Evolutionary conservation across 2,888 invertebrate species (phyloP).

Genomic region (Erebia epiphron): DNA sequence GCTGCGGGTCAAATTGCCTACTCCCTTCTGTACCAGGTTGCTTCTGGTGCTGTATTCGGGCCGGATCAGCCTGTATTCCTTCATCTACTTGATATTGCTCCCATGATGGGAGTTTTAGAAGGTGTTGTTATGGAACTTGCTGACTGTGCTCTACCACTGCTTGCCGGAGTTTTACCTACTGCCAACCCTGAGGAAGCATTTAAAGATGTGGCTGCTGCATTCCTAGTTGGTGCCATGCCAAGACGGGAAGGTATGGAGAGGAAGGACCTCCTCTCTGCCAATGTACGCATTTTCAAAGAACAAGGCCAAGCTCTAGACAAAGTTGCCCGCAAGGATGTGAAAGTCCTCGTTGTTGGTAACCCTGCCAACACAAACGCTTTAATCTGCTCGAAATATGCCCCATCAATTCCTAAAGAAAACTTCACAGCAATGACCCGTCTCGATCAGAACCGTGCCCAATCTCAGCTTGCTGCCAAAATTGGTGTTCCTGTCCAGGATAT

Average conservation of each 20-base stretch:
- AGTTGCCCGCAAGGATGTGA: slow-evolving; percentile 95
- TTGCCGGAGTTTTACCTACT: slow-evolving; percentile 93
- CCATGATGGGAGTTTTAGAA: slow-evolving; percentile 97
- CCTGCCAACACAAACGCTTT: slow-evolving; percentile 99
- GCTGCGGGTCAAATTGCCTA: slow-evolving; percentile 99
- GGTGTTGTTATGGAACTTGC: slow-evolving; percentile 99
- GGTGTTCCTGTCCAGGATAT: slow-evolving; percentile 88
- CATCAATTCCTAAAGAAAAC: slow-evolving; percentile 97
- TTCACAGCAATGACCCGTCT: slow-evolving; percentile 99
- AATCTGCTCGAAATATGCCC: slow-evolving; percentile 97
- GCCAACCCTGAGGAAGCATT: slow-evolving; percentile 96
- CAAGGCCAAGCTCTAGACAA: slow-evolving; percentile 97
- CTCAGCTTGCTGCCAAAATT: slow-evolving; percentile 91
- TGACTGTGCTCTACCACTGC: slow-evolving; percentile 96
- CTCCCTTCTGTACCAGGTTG: slow-evolving; percentile 96
- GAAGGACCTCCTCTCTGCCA: slow-evolving; percentile 97
- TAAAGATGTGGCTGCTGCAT: slow-evolving; percentile 97
- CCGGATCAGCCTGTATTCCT: slow-evolving; percentile 92
- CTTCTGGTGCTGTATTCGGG: slow-evolving; percentile 98
- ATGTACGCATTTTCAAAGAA: slow-evolving; percentile 98
- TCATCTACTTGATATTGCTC: slow-evolving; percentile 96
- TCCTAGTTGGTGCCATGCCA: slow-evolving; percentile 99
- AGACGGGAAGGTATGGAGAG: slow-evolving; percentile 98
- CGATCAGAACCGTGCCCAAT: slow-evolving; percentile 98
- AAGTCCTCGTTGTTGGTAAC: slow-evolving; percentile 98